Conservation (phyloP, 2,888 invertebrate species). For the Ptychoptera albimana region DNA sequence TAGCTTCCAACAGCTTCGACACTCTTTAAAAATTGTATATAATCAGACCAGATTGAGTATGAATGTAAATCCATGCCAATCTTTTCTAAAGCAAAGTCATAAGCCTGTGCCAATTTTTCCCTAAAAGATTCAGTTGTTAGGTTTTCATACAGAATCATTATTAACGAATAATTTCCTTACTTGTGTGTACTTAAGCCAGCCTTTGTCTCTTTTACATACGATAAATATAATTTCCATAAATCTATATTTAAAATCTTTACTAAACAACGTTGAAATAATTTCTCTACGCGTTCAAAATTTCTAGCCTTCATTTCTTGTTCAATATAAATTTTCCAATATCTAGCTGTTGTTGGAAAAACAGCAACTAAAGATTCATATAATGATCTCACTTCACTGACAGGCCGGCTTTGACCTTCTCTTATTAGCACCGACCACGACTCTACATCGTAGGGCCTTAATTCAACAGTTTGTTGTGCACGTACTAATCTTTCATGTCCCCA, state of each 20-base stretch:
- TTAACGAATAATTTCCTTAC: slow-evolving; percentile 37
- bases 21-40: slow-evolving; percentile 86
- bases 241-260: slow-evolving; percentile 99
- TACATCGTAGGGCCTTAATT: slow-evolving; percentile 80
- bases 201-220: slow-evolving; percentile 96
- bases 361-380: slow-evolving; percentile 89
- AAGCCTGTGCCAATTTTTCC: slow-evolving; percentile 99
- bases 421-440: slow-evolving; percentile 97
- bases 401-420: slow-evolving; percentile 77
- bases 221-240: slow-evolving; percentile 93
- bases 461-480: slow-evolving; percentile 70
- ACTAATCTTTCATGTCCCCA: slow-evolving; percentile 78
- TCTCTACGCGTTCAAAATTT: slow-evolving; percentile 97
- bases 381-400: slow-evolving; percentile 75
- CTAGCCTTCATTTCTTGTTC: slow-evolving; percentile 95
- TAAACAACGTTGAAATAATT: slow-evolving; percentile 95
- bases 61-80: slow-evolving; percentile 98
- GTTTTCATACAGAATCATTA: background rate
- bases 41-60: slow-evolving; percentile 95
- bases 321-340: slow-evolving; percentile 98
- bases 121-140: slow-evolving; percentile 34
- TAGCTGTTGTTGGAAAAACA: slow-evolving; percentile 90
- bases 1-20: slow-evolving; percentile 97
- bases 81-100: slow-evolving; percentile 97
- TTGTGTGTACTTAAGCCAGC: slow-evolving; percentile 83